phyloP scores from a whole-genome alignment of 2,888 invertebrate species.

The Trimorus sp. region DNA sequence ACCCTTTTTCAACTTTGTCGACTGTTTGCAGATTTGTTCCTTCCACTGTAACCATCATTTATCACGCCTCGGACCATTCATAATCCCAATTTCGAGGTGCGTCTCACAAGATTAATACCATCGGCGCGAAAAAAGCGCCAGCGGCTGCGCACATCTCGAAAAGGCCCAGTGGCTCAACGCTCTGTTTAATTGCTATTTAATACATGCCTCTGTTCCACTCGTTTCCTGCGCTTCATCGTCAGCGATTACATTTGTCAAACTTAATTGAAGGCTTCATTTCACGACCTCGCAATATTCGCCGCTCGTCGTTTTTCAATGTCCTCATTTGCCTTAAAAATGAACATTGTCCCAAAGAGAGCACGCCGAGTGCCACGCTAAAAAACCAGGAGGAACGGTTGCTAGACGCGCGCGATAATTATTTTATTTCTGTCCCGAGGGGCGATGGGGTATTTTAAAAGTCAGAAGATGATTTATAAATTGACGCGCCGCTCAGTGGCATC shows the following conservation, averaged over 20 bases:
- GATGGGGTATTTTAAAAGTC: constrained; percentile 64
- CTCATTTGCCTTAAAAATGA: constrained; percentile 64
- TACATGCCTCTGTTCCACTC: constrained; percentile 25
- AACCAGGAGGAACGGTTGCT: constrained; percentile 39
- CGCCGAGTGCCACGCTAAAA: no score
- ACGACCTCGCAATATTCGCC: constrained; percentile 42
- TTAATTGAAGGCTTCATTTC: constrained; percentile 62
- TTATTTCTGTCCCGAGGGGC: constrained; percentile 63
- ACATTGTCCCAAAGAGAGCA: constrained; percentile 45
- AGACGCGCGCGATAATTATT: constrained; percentile 65
- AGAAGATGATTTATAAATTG: constrained; percentile 63
- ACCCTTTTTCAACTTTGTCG: constrained; percentile 5
- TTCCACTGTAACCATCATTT: constrained; percentile 18
- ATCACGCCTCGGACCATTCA: constrained; percentile 37
- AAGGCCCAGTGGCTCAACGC: constrained; percentile 34
- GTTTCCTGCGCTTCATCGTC: constrained; percentile 47
- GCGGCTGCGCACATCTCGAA: constrained; percentile 5
- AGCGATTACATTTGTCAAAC: constrained; percentile 59
- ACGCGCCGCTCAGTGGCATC: constrained; percentile 26
- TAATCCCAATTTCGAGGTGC: constrained; percentile 42
- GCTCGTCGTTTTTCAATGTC: constrained; percentile 56
- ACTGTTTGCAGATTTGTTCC: constrained; percentile 15
- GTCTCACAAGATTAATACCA: constrained; percentile 43
- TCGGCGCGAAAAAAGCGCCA: constrained; percentile 25
- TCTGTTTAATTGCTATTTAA: constrained; percentile 54